Base-by-base conservation (phyloP, 1,140 invertebrate genomes). In the Manduca sexta region DNA sequence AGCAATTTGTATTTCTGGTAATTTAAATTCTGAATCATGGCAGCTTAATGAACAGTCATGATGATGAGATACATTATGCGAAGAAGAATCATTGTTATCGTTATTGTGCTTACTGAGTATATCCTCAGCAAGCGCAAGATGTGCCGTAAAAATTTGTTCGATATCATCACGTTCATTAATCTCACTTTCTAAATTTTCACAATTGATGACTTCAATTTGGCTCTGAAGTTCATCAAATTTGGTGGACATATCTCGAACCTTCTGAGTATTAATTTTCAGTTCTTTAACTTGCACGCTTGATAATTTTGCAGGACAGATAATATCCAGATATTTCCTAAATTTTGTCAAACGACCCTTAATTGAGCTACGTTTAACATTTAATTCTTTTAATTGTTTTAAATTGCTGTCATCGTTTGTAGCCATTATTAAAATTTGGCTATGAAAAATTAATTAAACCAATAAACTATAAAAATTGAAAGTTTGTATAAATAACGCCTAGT, bases 1-100 rank as follows among this genome's bases (percentile, higher is more conserved):
- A 1, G 57, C 48, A 34, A 60, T 37, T 17, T 60, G 21, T 21
- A 47, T 49, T 31, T 29, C 55, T 73, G 13, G 86, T 26, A 45
- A 35, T 11, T 35, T 21, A 34, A 33, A 5, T 16, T 34, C 10
- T 2, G 10, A 12, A 16, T 17, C n/a, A 13, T 34, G 11, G 15
- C 16, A 29, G 15, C 10, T 21, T 15, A 18, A 16, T 12, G 11
- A 10, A 43, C 26, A 13, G 12, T 29, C 12, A 3, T 30, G 18
- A 10, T 18, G 11, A 43, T 17, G 34, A 43, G 41, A 17, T 26
- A 12, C 18, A 14, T 31, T n/a, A 29, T 17, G 18, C 5, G 26
- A 42, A 2, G 12, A 12, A 40, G 12, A 14, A 7, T 21, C 21
- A 7, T 21, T 21, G 7, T 7, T 21, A 21, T 21, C 21, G 7